Evolutionary conservation across 2,888 invertebrate genomes (phyloP), one percentile per base, ranked within the genome.

Genomic region (Sarcophaga variegata): DNA sequence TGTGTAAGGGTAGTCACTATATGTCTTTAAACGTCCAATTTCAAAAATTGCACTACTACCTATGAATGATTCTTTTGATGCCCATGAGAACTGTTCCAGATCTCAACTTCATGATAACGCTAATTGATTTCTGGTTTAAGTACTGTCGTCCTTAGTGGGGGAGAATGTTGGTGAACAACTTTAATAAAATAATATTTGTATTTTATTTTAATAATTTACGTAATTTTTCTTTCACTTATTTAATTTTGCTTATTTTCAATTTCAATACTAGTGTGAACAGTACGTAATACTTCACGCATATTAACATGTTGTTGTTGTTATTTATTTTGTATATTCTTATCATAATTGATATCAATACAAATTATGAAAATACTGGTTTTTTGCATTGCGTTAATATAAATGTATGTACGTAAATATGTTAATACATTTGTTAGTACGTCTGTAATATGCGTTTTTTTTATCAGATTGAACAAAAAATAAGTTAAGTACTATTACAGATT

Each of bases 121-220:
- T 60, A 11, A 17, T 60, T n/a, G 8, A 20, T 17, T 2, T 11
- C 6, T n/a, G 22, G 22, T 60, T 60, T 60, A 60, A 60, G 20
- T n/a, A 60, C 60, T 66, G 66, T 66, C 66, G 66, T 66, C 66
- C 37, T 66, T 37, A 66, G 66, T 66, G 66, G 66, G 66, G 27
- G 60, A 66, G 37, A 66, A 66, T 66, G 66, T 66, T 45, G 66
- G 27, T 37, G 66, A 66, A 66, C 66, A 27, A 37, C 66, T 66
- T 60, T 60, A 60, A 60, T 17, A 14, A 17, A n/a, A n/a, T 17
- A 8, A 60, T 60, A 17, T 60, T n/a, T 60, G 0, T n/a, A 17
- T 60, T 60, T 60, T 60, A 8, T 20, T 14, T 20, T n/a, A 27
- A 27, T 27, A 27, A 27, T 27, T 27, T 27, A 27, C 27, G 27